Conservation (phyloP, 2,888 invertebrate genomes). For the Clitarchus hookeri region DNA sequence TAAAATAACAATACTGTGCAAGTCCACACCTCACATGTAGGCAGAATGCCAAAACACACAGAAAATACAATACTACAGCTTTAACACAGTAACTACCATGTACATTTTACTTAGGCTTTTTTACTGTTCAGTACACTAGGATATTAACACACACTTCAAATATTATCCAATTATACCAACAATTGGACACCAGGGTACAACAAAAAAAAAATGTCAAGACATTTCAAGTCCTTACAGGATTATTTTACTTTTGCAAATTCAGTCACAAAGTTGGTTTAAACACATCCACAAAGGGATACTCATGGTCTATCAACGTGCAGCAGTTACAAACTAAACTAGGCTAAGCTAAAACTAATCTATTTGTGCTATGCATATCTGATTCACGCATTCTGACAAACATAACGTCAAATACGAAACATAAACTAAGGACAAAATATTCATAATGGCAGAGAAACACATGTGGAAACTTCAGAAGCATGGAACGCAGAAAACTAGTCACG, state of each 20-base stretch:
- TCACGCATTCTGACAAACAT: not conserved
- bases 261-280: not conserved
- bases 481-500: slow-evolving; percentile 24
- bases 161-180: not conserved
- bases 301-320: too few relatives aligned
- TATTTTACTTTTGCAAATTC: not conserved
- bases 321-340: not conserved
- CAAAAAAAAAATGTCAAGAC: too few relatives aligned
- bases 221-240: too few relatives aligned
- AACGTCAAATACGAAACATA: not conserved
- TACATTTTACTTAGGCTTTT: not conserved
- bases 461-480: not conserved
- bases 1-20: not conserved
- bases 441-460: not conserved
- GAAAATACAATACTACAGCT: not conserved
- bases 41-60: not conserved
- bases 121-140: not conserved
- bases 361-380: not conserved
- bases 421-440: not conserved
- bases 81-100: not conserved
- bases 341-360: not conserved
- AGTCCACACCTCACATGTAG: not conserved
- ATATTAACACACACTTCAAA: not conserved
- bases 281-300: not conserved
- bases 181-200: too few relatives aligned